Conservation (phyloP, 35 echinoderm and acorn worm genomes). For the Heliocidaris erythrogramma region DNA sequence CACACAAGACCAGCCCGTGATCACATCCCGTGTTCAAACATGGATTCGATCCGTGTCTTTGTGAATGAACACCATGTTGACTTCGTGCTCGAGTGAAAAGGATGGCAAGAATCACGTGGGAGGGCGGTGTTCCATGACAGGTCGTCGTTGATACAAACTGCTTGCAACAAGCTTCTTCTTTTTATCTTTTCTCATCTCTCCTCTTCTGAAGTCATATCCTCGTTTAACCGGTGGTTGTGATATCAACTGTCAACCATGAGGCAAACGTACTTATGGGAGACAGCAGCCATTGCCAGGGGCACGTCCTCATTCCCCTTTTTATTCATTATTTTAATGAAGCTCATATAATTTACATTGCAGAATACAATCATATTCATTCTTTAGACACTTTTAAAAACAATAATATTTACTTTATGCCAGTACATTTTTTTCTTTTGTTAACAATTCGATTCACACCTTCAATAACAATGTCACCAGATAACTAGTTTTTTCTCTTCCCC, state of each 20-base stretch:
- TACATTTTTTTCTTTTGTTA: too few relatives aligned
- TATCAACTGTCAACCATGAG: neutral
- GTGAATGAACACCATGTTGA: conserved; percentile 16
- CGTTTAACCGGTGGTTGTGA: neutral
- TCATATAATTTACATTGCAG: too few relatives aligned
- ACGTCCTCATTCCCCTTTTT: neutral
- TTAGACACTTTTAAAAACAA: too few relatives aligned
- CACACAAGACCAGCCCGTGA: conserved; percentile 7
- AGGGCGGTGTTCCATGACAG: neutral
- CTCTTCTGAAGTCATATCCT: neutral
- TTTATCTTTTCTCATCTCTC: neutral
- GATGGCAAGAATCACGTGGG: neutral
- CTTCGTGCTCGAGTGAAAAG: conserved; percentile 1
- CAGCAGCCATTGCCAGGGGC: neutral
- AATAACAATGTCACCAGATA: too few relatives aligned
- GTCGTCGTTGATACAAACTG: neutral
- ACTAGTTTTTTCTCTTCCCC: too few relatives aligned
- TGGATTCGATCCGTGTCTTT: neutral
- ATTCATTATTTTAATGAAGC: neutral
- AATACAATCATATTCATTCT: too few relatives aligned
- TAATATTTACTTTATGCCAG: too few relatives aligned
- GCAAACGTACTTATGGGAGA: neutral
- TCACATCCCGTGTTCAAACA: conserved; percentile 10
- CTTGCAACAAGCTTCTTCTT: neutral
- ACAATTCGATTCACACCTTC: too few relatives aligned